Conservation (phyloP, 2,797 vertebrate genomes). For the Carcharodon carcharias region DNA sequence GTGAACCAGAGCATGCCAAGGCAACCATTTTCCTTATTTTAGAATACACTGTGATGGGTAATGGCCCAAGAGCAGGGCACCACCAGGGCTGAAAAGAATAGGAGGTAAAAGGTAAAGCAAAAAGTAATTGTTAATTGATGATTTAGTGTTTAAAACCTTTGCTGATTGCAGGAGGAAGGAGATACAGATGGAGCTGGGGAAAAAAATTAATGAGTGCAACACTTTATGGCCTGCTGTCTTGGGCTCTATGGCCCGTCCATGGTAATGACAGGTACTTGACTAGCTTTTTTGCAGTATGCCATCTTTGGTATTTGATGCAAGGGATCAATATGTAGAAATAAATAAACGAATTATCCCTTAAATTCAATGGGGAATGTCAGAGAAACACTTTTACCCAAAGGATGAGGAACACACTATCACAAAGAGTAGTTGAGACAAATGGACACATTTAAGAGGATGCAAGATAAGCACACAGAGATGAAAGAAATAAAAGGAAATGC, state of each 20-base stretch:
- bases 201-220: neutral
- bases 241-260: no score
- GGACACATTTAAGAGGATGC: no score
- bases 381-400: no score
- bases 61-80: neutral
- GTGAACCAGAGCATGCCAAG: neutral
- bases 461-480: no score
- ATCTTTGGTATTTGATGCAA: neutral
- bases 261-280: neutral
- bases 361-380: no score
- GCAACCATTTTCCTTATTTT: neutral
- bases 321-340: no score
- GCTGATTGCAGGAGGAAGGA: neutral
- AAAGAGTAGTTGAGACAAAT: no score
- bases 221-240: neutral
- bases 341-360: no score
- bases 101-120: no score
- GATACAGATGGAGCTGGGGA: neutral
- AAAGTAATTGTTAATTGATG: neutral
- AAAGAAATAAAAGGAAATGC: no score
- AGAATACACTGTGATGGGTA: neutral
- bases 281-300: neutral
- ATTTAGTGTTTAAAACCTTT: neutral
- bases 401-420: no score
- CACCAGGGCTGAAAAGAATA: no score